These are phyloP conservation scores for Lucifuga dentata DNA, from an alignment of 2,113 vertebrate genomes.

Conservation along the genomic window DNA sequence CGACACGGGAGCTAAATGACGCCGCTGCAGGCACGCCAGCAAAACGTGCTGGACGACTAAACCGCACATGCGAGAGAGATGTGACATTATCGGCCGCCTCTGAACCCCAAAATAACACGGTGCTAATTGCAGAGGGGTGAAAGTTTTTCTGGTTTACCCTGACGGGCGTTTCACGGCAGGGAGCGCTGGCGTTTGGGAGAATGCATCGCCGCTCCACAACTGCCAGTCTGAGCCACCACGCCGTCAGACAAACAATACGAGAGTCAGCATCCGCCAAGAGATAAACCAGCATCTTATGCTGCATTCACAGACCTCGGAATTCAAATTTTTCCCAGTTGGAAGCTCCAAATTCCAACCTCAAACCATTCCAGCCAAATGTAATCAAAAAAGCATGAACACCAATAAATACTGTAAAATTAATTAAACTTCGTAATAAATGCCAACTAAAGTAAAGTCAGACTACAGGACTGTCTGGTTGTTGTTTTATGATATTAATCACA, in stretches of 20 bases:
- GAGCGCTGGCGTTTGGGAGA: conserved; percentile 29
- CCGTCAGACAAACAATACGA: conserved; percentile 37
- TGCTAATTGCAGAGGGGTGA: conserved; percentile 53
- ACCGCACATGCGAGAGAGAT: conserved; percentile 42
- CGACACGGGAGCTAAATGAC: conserved; percentile 17
- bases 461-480: too few species aligned
- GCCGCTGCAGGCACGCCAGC: conserved; percentile 30
- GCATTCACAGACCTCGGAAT: too few species aligned
- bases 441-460: too few species aligned
- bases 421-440: too few species aligned
- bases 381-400: too few species aligned
- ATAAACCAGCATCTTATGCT: too few species aligned
- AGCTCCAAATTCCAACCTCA: too few species aligned
- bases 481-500: too few species aligned
- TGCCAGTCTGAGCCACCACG: conserved; percentile 59
- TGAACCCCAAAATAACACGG: conserved; percentile 54
- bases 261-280: conserved; percentile 42
- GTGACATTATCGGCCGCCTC: conserved; percentile 40
- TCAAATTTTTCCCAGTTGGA: too few species aligned
- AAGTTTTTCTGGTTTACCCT: conserved; percentile 47
- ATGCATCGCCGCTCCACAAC: conserved; percentile 49
- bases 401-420: too few species aligned
- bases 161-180: conserved; percentile 9
- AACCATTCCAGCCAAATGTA: too few species aligned
- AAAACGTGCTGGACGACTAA: conserved; percentile 17